Evolutionary conservation across 2,113 vertebrate species (phyloP).

Genomic region (Spermophilus dauricus): DNA sequence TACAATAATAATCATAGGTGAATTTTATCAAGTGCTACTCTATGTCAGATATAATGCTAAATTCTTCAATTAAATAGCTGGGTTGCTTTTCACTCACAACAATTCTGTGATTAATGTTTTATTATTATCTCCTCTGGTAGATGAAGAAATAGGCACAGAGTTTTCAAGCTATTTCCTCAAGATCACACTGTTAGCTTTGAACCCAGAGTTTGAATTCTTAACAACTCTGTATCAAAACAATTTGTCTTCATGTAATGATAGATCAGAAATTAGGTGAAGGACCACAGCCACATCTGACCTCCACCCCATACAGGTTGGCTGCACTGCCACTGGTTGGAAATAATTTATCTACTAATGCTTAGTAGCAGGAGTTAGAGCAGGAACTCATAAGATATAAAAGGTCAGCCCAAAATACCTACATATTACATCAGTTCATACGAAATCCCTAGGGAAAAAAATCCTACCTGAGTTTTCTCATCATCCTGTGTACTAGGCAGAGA

Average conservation of each 20-base stretch:
- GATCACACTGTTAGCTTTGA: conserved; percentile 18
- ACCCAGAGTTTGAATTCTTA: conserved; percentile 7
- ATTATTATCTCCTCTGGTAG: conserved; percentile 10
- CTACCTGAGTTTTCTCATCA: background rate
- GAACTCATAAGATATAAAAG: conserved; percentile 39
- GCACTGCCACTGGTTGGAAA: background rate
- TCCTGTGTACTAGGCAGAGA: background rate
- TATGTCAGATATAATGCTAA: conserved; percentile 1
- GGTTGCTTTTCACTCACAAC: background rate
- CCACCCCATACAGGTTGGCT: background rate
- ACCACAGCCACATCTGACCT: background rate
- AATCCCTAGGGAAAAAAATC: background rate
- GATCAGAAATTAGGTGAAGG: conserved; percentile 6
- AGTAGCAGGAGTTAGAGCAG: background rate
- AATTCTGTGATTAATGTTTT: background rate
- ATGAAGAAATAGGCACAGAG: background rate
- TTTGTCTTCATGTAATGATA: background rate
- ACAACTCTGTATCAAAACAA: background rate
- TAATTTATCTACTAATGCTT: background rate
- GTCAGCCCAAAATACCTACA: background rate
- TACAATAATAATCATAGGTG: background rate
- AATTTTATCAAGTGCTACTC: background rate
- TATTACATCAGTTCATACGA: background rate
- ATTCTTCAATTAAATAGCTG: conserved; percentile 22
- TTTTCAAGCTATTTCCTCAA: background rate